Conservation (phyloP, 2,888 invertebrate genomes). For the Pollenia griseotomentosa region DNA sequence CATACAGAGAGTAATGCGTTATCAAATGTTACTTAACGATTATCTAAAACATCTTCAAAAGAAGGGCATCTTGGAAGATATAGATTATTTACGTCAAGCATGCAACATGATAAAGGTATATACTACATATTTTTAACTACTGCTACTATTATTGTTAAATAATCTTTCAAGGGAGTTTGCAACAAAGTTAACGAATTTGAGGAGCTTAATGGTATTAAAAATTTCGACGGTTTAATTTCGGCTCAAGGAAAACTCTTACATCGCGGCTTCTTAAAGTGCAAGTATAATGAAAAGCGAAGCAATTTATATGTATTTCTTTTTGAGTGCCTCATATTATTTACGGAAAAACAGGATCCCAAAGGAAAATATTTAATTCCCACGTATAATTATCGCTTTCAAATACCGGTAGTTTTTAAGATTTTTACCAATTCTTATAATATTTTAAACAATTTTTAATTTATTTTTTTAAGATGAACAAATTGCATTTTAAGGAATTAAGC, state of each 20-base stretch:
- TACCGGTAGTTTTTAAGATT: slow-evolving; percentile 41
- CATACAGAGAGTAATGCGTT: slow-evolving; percentile 28
- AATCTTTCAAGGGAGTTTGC: slow-evolving; percentile 24
- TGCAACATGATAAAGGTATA: slow-evolving; percentile 45
- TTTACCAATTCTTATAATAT: neutral
- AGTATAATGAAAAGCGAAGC: slow-evolving; percentile 24
- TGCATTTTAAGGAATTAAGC: slow-evolving; percentile 30
- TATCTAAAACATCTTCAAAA: slow-evolving; percentile 19
- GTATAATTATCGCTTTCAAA: slow-evolving; percentile 41
- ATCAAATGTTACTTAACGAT: slow-evolving; percentile 18
- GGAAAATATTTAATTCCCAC: slow-evolving; percentile 34
- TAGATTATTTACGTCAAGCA: slow-evolving; percentile 30
- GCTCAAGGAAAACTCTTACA: slow-evolving; percentile 57
- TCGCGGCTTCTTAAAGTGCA: slow-evolving; percentile 44
- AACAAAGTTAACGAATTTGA: slow-evolving; percentile 32
- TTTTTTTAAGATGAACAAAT: slow-evolving; percentile 57
- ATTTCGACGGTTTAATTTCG: slow-evolving; percentile 54
- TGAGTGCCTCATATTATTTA: slow-evolving; percentile 57
- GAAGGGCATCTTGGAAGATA: neutral
- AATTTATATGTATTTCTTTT: slow-evolving; percentile 61
- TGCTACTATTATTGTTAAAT: neutral
- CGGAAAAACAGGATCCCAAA: slow-evolving; percentile 36
- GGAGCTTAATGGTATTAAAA: slow-evolving; percentile 38
- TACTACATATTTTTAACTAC: no score
- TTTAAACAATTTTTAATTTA: neutral